Evolutionary conservation across 2,888 invertebrate genomes (phyloP).

Genomic region (Oligia latruncula): DNA sequence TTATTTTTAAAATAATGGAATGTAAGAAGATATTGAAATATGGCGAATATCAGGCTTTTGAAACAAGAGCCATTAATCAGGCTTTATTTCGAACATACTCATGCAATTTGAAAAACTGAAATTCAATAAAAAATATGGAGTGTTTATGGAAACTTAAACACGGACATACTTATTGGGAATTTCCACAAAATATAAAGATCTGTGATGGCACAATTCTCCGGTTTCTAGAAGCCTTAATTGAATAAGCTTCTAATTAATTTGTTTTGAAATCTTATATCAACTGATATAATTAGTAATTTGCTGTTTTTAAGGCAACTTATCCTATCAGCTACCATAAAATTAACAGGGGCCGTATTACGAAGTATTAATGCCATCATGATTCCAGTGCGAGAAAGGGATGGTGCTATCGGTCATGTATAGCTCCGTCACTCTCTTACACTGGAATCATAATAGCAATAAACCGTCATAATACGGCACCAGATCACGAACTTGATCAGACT

Average conservation of each 20-base stretch:
- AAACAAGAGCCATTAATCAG: neutral
- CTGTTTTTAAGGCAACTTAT: neutral
- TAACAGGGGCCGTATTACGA: too few relatives aligned
- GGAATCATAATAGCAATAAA: too few relatives aligned
- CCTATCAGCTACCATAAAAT: too few relatives aligned
- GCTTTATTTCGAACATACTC: neutral
- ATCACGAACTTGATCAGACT: too few relatives aligned
- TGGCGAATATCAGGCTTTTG: neutral
- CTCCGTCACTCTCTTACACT: neutral
- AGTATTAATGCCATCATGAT: neutral
- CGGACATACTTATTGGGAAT: neutral
- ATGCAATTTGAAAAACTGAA: constrained; percentile 8
- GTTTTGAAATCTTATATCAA: neutral
- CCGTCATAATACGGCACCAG: too few relatives aligned
- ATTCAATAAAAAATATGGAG: neutral
- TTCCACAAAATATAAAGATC: neutral
- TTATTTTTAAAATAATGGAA: neutral
- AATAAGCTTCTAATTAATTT: neutral
- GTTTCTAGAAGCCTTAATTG: neutral
- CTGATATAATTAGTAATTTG: neutral
- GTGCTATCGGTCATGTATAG: neutral
- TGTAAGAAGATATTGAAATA: neutral
- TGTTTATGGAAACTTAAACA: neutral
- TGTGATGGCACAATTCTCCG: neutral
- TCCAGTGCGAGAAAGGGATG: neutral